A percentile compares a stretch with the other conserved stretches of the same genome.
Conservation (phyloP, 2,113 vertebrate genomes). For the Bubo bubo region DNA sequence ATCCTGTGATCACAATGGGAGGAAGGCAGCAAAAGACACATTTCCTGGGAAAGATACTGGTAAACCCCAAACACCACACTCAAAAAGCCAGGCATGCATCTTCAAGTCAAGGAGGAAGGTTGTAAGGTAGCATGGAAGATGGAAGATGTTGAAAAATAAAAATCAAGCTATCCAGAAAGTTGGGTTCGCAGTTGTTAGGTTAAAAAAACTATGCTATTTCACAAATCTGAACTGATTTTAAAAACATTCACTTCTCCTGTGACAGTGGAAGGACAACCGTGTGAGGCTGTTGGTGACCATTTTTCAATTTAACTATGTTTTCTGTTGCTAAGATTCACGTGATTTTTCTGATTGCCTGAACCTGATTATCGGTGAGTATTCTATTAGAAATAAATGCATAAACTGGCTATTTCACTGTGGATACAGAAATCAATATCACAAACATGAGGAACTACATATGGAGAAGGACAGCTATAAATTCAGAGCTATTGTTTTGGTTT, state of each 20-base stretch:
- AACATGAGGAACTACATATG: not conserved
- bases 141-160: not conserved
- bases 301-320: slow-evolving; percentile 35
- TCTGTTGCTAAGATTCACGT: slow-evolving; percentile 64
- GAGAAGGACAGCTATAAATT: not conserved
- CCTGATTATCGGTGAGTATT: slow-evolving; percentile 13
- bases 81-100: not conserved
- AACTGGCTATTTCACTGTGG: not conserved
- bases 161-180: not conserved
- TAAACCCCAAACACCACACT: not conserved
- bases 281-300: not conserved
- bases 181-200: not conserved
- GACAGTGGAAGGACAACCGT: not conserved
- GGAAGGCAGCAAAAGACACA: not conserved
- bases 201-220: not conserved
- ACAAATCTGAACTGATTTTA: not conserved
- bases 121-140: not conserved
- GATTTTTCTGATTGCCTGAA: slow-evolving; percentile 16
- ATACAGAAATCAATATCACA: not conserved
- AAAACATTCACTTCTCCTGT: not conserved
- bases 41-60: not conserved
- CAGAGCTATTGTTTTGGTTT: not conserved
- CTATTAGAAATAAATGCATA: slow-evolving; percentile 19
- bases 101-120: not conserved
- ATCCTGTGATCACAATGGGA: not conserved